Percentiles rank a stretch among this genome's conserved stretches.
Conservation (phyloP, 2,888 invertebrate genomes). For the Drosophila acutilabella region DNA sequence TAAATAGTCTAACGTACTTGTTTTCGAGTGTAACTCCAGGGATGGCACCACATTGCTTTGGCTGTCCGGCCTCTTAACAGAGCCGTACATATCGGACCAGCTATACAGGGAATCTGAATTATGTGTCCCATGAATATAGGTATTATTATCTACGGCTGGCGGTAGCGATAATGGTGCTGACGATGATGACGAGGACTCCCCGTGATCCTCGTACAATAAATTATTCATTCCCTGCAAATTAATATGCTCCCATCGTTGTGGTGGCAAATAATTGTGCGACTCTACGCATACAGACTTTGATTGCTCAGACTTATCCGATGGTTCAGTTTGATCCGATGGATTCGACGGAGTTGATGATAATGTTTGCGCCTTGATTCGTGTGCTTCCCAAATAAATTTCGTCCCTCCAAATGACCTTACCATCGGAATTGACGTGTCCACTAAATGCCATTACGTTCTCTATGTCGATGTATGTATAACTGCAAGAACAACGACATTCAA, state of each 20-base stretch:
- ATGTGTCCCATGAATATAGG: background rate
- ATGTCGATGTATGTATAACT: slow-evolving; percentile 31
- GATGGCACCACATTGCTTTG: slow-evolving; percentile 70
- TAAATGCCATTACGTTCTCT: slow-evolving; percentile 46
- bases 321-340: background rate
- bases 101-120: slow-evolving; percentile 22
- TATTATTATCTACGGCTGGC: slow-evolving; percentile 2
- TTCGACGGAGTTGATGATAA: slow-evolving; percentile 1
- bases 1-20: slow-evolving; percentile 43
- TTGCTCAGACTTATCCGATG: slow-evolving; percentile 4
- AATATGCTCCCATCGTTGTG: slow-evolving; percentile 16
- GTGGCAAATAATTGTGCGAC: background rate
- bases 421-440: slow-evolving; percentile 33
- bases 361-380: background rate
- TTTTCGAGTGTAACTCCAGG: slow-evolving; percentile 71
- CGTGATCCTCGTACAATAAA: slow-evolving; percentile 7
- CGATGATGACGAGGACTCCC: slow-evolving; percentile 29
- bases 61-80: slow-evolving; percentile 38
- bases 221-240: slow-evolving; percentile 1
- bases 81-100: slow-evolving; percentile 41
- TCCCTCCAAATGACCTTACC: slow-evolving; percentile 38
- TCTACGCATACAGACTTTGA: background rate
- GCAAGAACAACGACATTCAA: background rate
- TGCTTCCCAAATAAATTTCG: slow-evolving; percentile 33
- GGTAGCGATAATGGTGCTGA: slow-evolving; percentile 46